Base-by-base conservation (phyloP, 1,140 invertebrate genomes). In the Euura lappo region DNA sequence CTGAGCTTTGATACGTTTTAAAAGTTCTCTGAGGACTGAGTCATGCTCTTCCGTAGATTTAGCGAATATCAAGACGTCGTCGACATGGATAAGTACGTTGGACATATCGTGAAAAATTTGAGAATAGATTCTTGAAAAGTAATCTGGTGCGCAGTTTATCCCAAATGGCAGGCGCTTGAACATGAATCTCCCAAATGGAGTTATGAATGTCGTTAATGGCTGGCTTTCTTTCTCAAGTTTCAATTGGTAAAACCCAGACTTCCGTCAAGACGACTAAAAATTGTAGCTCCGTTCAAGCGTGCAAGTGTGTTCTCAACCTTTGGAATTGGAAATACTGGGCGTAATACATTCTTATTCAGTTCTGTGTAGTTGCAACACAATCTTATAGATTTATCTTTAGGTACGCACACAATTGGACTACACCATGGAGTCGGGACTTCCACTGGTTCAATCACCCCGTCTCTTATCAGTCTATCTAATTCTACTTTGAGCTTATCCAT, bases 201-300 rank as follows among this genome's bases (percentile, higher is more conserved):
- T 81, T 42, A 85, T 82, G 51, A 86, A 83, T 6, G 85, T 86
- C 3, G 84, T 83, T 45, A 86, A 67, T n/a, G 72, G 42, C 67
- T 78, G 73, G 68, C 79, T 82, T 44, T 84, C 72, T 5, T 81
- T 44, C 10, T 76, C 71, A 45, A 88, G 77, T 64, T 76, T 73
- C 3, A 88, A 75, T 69, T 84, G 78, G 75, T 82, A 83, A 75
- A 84, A 87, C 11, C 83, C 85, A 11, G 75, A 65, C 80, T 75
- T 1, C 78, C 78, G 70, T 86, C 84, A 42, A 86, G 69, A 65
- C 77, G 80, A 3, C 77, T 77, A 73, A 85, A 85, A 44, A 76
- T 65, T 69, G 76, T 79, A 42, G 78, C 78, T 2, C 77, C 78
- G 71, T 69, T 66, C 13, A 80, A 44, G n/a, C 71, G 66, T 5